These are phyloP conservation scores for Timema cristinae DNA, from an alignment of 2,888 invertebrate species.

Conservation along the genomic window DNA sequence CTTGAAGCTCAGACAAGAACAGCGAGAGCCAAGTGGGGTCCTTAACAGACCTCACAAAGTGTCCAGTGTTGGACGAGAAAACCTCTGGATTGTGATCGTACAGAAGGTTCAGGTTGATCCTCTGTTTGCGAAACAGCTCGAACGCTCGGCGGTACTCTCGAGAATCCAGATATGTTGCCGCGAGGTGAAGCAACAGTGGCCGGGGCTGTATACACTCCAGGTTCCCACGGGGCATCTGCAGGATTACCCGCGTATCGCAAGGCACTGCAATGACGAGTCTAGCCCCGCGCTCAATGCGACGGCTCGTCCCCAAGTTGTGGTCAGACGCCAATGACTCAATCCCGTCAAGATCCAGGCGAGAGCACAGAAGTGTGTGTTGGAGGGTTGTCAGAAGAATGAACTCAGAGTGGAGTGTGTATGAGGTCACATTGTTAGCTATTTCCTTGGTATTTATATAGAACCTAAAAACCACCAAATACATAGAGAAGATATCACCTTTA, in stretches of 20 bases:
- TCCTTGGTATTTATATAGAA: constrained; percentile 54
- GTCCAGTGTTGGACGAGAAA: constrained; percentile 63
- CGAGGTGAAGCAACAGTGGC: constrained; percentile 68
- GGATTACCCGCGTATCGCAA: constrained; percentile 65
- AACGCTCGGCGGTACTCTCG: constrained; percentile 68
- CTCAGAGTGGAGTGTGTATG: constrained; percentile 62
- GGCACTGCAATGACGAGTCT: constrained; percentile 64
- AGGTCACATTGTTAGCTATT: constrained; percentile 64
- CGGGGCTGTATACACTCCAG: constrained; percentile 87
- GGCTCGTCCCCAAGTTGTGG: constrained; percentile 22
- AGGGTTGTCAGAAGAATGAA: constrained; percentile 68
- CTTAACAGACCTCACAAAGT: constrained; percentile 64
- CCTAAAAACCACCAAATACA: constrained; percentile 33
- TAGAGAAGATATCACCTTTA: too few relatives aligned
- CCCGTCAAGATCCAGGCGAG: constrained; percentile 29
- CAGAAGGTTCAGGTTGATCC: constrained; percentile 85
- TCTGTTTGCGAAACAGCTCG: constrained; percentile 72
- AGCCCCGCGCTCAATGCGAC: constrained; percentile 59
- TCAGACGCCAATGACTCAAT: constrained; percentile 20
- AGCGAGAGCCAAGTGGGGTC: constrained; percentile 70
- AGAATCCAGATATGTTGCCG: constrained; percentile 61
- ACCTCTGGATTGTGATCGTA: constrained; percentile 74
- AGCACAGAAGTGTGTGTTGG: constrained; percentile 58
- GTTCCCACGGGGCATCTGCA: constrained; percentile 94
- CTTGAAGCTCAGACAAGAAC: constrained; percentile 73